A percentile compares a stretch with the other conserved stretches of the same genome.
Evolutionary conservation across 2,797 vertebrate genomes (phyloP).

Genomic region (Rhynchotus rufescens): DNA sequence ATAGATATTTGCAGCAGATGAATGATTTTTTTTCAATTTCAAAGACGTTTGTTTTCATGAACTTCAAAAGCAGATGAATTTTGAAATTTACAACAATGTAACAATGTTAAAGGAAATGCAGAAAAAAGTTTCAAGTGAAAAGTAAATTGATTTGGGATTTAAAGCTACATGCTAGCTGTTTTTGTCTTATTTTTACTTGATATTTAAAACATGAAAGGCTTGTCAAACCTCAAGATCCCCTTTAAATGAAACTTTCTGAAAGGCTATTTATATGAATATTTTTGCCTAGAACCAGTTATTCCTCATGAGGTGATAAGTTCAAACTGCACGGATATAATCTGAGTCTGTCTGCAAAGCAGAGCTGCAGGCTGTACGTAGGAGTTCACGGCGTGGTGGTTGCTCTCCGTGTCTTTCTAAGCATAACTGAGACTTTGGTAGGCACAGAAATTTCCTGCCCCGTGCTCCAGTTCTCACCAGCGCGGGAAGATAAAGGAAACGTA

Average conservation of each 20-base stretch:
- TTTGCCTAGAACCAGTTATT: neutral
- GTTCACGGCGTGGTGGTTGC: neutral
- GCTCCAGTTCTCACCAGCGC: constrained; percentile 8
- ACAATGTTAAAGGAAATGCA: neutral
- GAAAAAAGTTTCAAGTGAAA: neutral
- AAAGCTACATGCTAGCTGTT: neutral
- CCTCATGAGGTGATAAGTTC: neutral
- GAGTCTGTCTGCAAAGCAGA: neutral
- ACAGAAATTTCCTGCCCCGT: neutral
- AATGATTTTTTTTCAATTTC: neutral
- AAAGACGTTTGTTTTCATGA: neutral
- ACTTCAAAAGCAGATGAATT: neutral
- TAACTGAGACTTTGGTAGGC: neutral
- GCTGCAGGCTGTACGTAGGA: neutral
- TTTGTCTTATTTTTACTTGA: neutral
- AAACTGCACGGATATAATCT: neutral
- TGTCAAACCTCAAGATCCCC: neutral
- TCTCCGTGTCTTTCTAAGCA: neutral
- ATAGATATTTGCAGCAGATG: neutral
- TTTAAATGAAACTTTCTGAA: neutral
- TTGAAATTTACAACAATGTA: neutral
- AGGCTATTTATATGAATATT: neutral
- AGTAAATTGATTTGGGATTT: neutral
- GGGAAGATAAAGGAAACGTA: neutral
- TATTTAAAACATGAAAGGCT: neutral